These are phyloP conservation scores for Meiosimyza platycephala DNA, from an alignment of 2,888 invertebrate genomes.

Conservation along the genomic window DNA sequence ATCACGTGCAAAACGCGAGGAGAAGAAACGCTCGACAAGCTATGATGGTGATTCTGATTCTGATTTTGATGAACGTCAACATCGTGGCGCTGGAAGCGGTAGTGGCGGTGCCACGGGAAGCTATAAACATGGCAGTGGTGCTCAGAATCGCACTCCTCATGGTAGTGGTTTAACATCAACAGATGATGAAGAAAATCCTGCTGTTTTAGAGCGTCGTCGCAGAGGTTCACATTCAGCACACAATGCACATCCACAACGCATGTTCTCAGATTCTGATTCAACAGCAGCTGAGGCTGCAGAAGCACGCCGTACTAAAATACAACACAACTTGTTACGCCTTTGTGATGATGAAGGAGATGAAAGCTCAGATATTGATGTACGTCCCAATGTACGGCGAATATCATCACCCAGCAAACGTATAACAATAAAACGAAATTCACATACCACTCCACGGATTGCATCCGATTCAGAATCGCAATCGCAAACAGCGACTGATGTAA, in stretches of 20 bases:
- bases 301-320: slow-evolving; percentile 52
- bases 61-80: slow-evolving; percentile 67
- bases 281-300: slow-evolving; percentile 56
- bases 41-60: slow-evolving; percentile 90
- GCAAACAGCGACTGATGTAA: slow-evolving; percentile 51
- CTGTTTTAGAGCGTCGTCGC: slow-evolving; percentile 43
- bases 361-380: slow-evolving; percentile 61
- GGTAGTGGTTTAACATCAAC: slow-evolving; percentile 48
- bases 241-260: slow-evolving; percentile 50
- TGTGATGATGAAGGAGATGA: slow-evolving; percentile 68
- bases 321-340: slow-evolving; percentile 68
- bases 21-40: slow-evolving; percentile 88
- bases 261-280: slow-evolving; percentile 69
- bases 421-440: slow-evolving; percentile 74
- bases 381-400: slow-evolving; percentile 54
- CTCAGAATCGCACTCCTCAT: slow-evolving; percentile 41
- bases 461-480: slow-evolving; percentile 74
- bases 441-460: slow-evolving; percentile 75
- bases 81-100: slow-evolving; percentile 50
- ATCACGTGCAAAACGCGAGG: slow-evolving; percentile 86
- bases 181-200: slow-evolving; percentile 64
- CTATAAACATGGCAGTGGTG: slow-evolving; percentile 48
- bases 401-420: slow-evolving; percentile 68
- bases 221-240: slow-evolving; percentile 41
- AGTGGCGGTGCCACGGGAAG: slow-evolving; percentile 49